Evolutionary conservation across 2,113 vertebrate species (phyloP).

Genomic region (Nymphicus hollandicus): DNA sequence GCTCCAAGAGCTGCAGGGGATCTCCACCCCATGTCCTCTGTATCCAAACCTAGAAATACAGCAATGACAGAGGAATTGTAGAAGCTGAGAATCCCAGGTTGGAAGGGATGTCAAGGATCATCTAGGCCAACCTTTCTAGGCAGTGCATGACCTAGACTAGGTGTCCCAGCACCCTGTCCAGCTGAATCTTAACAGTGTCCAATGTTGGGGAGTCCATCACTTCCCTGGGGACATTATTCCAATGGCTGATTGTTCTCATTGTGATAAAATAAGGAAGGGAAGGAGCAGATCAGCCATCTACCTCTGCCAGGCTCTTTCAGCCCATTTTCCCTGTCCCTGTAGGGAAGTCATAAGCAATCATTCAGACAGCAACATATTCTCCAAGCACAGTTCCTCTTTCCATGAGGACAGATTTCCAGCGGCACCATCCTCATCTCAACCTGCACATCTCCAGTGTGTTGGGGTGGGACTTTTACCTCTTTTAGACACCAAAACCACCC

Average conservation of each 20-base stretch:
- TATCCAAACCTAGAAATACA: background rate
- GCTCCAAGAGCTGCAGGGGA: background rate
- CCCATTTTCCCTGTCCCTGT: rapidly evolving
- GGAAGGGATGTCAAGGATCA: background rate
- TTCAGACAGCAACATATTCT: background rate
- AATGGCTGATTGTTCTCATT: background rate
- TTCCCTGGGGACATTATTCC: background rate
- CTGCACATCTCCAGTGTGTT: background rate
- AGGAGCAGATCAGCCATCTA: background rate
- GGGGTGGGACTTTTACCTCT: background rate
- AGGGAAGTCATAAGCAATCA: background rate
- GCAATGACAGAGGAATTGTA: background rate
- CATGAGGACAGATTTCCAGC: background rate
- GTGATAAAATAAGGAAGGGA: background rate
- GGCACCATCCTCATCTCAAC: background rate
- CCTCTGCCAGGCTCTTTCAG: background rate
- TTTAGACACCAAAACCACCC: background rate
- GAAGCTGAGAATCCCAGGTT: background rate
- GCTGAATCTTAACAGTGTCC: background rate
- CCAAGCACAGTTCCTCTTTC: background rate
- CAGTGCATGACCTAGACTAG: background rate
- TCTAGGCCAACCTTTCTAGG: background rate
- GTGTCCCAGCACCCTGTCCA: background rate
- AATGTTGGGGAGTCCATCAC: background rate
- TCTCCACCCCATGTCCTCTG: background rate